Base-by-base conservation (phyloP, 2,113 vertebrate genomes). In the Atrichornis clamosus region DNA sequence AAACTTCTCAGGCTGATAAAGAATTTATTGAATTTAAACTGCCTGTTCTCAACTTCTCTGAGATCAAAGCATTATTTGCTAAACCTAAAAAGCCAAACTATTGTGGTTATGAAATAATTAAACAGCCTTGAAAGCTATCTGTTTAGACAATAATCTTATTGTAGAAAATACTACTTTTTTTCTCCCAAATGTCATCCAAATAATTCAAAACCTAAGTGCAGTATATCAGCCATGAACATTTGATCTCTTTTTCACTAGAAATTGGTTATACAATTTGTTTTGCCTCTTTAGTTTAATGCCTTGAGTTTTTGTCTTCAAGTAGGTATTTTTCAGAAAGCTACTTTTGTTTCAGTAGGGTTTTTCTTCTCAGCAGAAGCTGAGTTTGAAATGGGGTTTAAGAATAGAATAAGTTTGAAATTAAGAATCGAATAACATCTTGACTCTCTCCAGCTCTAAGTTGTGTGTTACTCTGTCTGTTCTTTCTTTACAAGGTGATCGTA, bases 41-140 rank as follows among this genome's bases (percentile, higher is more conserved):
- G 18, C 35, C 67, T 90, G 19, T 76, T 81, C 37, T 91, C 26
- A 12, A 7, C 26, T 82, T 89, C 37, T 81, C 53, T 55, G 22
- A 72, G 56, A 53, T 62, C 41, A 58, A 58, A 87, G 9, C 18
- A 26, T 78, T 75, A 75, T 93, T 91, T 91, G 7, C 41, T 82
- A 83, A 97, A 76, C 39, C 65, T 53, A 53, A 73, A 90, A 93
- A 87, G 14, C 15, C 19, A 41, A 30, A 50, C n/a, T 83, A 4
- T 33, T 44, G 49, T 84, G 24, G 20, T 73, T 95, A 32, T 67
- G 42, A 94, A 87, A 84, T 88, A 91, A 96, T 93, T 96, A 91
- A 95, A 65, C 21, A 69, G 39, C 42, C 63, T 88, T 95, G 62
- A 78, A 90, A 75, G 17, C 33, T 39, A 24, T 62, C 33, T 77